Percentiles rank a stretch among this genome's conserved stretches.
These are phyloP conservation scores for Drosophila setifemur DNA, from an alignment of 1,140 invertebrate species.

Conservation along the genomic window DNA sequence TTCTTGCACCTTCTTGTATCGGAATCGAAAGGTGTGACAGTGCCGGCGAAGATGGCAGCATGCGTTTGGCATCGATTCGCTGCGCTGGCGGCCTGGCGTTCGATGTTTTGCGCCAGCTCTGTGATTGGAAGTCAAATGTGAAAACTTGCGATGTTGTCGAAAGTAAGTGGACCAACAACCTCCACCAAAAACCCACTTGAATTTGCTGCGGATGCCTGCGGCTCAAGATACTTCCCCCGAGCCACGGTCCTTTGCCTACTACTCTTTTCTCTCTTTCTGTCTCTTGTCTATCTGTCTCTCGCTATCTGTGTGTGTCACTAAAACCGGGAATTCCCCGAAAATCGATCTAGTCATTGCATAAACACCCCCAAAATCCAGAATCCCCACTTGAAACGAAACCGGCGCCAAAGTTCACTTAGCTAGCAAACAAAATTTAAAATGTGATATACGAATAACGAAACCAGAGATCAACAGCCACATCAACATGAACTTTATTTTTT, in stretches of 20 bases:
- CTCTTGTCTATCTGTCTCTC: constrained; percentile 50
- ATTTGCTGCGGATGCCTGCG: constrained; percentile 16
- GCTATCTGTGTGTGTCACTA: constrained; percentile 60
- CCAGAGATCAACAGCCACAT: constrained; percentile 24
- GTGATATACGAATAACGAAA: not conserved
- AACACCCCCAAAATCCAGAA: constrained; percentile 16
- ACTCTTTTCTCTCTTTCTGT: constrained; percentile 29
- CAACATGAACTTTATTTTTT: constrained; percentile 77
- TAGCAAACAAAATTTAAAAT: too few species aligned
- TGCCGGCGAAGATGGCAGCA: constrained; percentile 92
- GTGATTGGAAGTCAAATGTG: constrained; percentile 97
- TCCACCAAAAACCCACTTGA: constrained; percentile 8
- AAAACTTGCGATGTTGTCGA: constrained; percentile 96
- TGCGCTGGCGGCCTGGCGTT: constrained; percentile 96
- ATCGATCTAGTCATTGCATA: constrained; percentile 64
- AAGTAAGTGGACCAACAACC: constrained; percentile 88
- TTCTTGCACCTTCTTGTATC: constrained; percentile 46
- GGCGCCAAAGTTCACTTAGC: constrained; percentile 69
- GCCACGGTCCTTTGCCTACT: constrained; percentile 36
- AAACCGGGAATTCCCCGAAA: constrained; percentile 30
- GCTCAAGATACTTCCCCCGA: constrained; percentile 46
- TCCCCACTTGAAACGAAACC: constrained; percentile 6
- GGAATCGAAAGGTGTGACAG: constrained; percentile 90
- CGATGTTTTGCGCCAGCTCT: constrained; percentile 96
- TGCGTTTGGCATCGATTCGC: constrained; percentile 91